A percentile compares a stretch with the other conserved stretches of the same genome.
These are phyloP conservation scores for Brachyalestes nurse DNA, from an alignment of 2,797 vertebrate species.

Conservation along the genomic window DNA sequence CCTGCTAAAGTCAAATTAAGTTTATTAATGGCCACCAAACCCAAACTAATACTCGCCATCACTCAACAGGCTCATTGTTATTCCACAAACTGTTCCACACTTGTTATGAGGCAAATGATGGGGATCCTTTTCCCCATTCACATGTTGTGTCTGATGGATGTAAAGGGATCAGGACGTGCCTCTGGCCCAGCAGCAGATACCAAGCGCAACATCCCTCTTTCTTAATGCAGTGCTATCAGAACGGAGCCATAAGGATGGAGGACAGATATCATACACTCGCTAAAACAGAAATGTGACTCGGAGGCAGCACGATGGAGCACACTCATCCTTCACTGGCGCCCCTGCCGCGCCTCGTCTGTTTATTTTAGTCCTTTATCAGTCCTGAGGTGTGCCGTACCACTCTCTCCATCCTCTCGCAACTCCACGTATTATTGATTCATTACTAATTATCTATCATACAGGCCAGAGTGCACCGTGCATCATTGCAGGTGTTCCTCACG, in stretches of 20 bases:
- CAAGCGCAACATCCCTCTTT: slow-evolving; percentile 61
- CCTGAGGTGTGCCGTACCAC: slow-evolving; percentile 24
- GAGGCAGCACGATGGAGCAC: slow-evolving; percentile 40
- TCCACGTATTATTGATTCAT: slow-evolving; percentile 66
- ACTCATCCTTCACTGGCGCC: slow-evolving; percentile 54
- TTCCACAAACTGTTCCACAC: slow-evolving; percentile 43
- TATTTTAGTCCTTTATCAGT: slow-evolving; percentile 54
- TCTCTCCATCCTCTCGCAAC: slow-evolving; percentile 40
- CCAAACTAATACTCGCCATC: slow-evolving; percentile 45
- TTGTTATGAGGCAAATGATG: slow-evolving; percentile 54
- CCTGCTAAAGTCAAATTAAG: slow-evolving; percentile 32
- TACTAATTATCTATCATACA: slow-evolving; percentile 67
- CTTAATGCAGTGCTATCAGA: slow-evolving; percentile 60
- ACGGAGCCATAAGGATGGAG: slow-evolving; percentile 59
- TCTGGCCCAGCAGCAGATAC: slow-evolving; percentile 61
- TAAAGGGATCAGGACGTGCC: slow-evolving; percentile 54
- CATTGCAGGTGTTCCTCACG: slow-evolving; percentile 80
- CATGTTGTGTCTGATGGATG: slow-evolving; percentile 61
- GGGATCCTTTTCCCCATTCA: slow-evolving; percentile 51
- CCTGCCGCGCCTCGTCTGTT: slow-evolving; percentile 43
- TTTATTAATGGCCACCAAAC: slow-evolving; percentile 37
- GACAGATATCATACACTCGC: slow-evolving; percentile 59
- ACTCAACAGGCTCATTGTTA: slow-evolving; percentile 32
- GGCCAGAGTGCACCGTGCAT: slow-evolving; percentile 68
- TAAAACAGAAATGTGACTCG: slow-evolving; percentile 53